These are phyloP conservation scores for Anthonomus grandis DNA, from an alignment of 1,140 invertebrate species.

Conservation along the genomic window DNA sequence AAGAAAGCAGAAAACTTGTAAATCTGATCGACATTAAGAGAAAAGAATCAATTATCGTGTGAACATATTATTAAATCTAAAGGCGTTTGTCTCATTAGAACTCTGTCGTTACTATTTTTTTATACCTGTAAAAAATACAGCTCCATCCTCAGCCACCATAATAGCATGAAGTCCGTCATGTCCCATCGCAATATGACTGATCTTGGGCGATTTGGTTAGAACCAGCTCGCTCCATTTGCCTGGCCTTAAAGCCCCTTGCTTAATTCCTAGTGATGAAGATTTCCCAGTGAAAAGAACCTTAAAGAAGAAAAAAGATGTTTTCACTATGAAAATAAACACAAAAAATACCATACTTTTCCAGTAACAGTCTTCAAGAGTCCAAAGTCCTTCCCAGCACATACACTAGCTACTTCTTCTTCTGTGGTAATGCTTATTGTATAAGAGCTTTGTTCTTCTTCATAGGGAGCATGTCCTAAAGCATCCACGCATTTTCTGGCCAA, in stretches of 20 bases:
- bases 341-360: slow-evolving; percentile 75
- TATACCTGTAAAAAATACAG: slow-evolving; percentile 73
- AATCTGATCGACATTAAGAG: no score
- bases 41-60: neutral
- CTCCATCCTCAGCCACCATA: slow-evolving; percentile 85
- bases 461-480: slow-evolving; percentile 67
- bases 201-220: slow-evolving; percentile 71
- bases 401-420: slow-evolving; percentile 66
- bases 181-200: slow-evolving; percentile 79
- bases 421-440: slow-evolving; percentile 55
- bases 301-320: slow-evolving; percentile 49
- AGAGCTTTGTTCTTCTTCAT: slow-evolving; percentile 62
- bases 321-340: neutral
- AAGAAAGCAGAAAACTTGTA: no score
- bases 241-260: slow-evolving; percentile 55
- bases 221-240: slow-evolving; percentile 73
- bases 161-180: slow-evolving; percentile 92
- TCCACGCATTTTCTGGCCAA: slow-evolving; percentile 76
- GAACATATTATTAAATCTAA: neutral
- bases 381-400: slow-evolving; percentile 81
- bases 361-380: slow-evolving; percentile 70
- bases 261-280: slow-evolving; percentile 69
- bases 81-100: no score
- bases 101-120: neutral
- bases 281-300: slow-evolving; percentile 79